Evolutionary conservation across 1,140 invertebrate genomes (phyloP).

Genomic region (Metopolophium dirhodum): DNA sequence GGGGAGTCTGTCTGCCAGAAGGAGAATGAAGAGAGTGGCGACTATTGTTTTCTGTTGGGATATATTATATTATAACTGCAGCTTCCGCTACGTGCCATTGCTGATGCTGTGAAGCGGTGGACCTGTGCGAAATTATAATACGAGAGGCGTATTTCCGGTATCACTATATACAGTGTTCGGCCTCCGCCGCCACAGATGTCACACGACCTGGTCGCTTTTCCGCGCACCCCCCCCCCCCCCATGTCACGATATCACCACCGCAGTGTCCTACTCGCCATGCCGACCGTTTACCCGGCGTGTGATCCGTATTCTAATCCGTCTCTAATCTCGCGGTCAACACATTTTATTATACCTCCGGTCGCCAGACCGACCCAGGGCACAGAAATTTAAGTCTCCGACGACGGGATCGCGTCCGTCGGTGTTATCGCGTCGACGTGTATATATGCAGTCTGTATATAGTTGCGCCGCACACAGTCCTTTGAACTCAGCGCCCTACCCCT

Average conservation of each 20-base stretch:
- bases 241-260: background rate
- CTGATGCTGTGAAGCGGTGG: background rate
- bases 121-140: constrained; percentile 2
- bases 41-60: background rate
- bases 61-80: background rate
- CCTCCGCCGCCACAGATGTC: background rate
- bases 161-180: background rate
- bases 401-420: background rate
- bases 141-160: constrained; percentile 11
- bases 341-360: background rate
- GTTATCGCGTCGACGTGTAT: background rate
- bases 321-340: background rate
- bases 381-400: background rate
- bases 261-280: background rate
- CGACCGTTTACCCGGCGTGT: background rate
- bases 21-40: background rate
- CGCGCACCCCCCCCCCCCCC: too few species aligned
- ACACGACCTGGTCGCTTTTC: background rate
- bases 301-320: background rate
- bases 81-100: background rate
- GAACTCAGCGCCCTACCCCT: background rate
- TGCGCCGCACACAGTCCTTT: too few species aligned
- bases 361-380: background rate
- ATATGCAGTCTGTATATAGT: too few species aligned
- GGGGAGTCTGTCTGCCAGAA: too few species aligned